Percentiles rank a stretch among this genome's conserved stretches.
These are phyloP conservation scores for Arrhamphus sclerolepis DNA, from an alignment of 2,797 vertebrate genomes.

Conservation along the genomic window DNA sequence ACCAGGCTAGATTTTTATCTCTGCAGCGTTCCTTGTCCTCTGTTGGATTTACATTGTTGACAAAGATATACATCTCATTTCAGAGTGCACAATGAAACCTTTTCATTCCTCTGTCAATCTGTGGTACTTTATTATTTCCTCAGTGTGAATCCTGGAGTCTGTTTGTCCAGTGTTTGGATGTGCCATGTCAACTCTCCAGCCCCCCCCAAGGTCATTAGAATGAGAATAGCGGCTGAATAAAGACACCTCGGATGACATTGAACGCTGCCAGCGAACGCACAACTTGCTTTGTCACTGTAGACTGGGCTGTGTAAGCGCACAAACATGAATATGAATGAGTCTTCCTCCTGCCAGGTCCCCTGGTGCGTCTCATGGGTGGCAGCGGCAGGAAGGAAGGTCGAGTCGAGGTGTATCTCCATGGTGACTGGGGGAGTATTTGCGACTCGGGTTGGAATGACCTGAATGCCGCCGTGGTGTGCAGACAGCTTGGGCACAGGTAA, in stretches of 20 bases:
- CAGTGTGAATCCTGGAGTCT: background rate
- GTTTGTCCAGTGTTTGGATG: slow-evolving; percentile 30
- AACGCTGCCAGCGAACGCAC: slow-evolving; percentile 15
- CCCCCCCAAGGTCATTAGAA: slow-evolving; percentile 49
- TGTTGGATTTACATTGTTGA: too few relatives aligned
- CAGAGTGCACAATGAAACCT: too few relatives aligned
- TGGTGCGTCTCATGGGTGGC: slow-evolving; percentile 85
- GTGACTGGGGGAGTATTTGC: slow-evolving; percentile 91
- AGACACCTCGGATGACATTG: slow-evolving; percentile 60
- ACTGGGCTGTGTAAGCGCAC: slow-evolving; percentile 9
- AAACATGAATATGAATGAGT: slow-evolving; percentile 51
- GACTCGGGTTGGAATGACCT: slow-evolving; percentile 89
- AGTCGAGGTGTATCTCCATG: slow-evolving; percentile 88
- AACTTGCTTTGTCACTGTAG: slow-evolving; percentile 2
- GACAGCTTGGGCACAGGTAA: slow-evolving; percentile 90
- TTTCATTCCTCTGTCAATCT: too few relatives aligned
- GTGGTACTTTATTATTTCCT: too few relatives aligned
- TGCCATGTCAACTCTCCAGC: slow-evolving; percentile 52
- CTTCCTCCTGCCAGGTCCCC: slow-evolving; percentile 71
- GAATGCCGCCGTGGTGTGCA: slow-evolving; percentile 88
- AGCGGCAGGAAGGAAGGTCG: slow-evolving; percentile 86
- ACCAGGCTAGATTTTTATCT: too few relatives aligned
- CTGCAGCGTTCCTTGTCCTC: too few relatives aligned
- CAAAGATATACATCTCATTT: too few relatives aligned
- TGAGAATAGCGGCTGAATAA: slow-evolving; percentile 45